Evolutionary conservation across 1,140 invertebrate species (phyloP).

Genomic region (Drosophila nannoptera): DNA sequence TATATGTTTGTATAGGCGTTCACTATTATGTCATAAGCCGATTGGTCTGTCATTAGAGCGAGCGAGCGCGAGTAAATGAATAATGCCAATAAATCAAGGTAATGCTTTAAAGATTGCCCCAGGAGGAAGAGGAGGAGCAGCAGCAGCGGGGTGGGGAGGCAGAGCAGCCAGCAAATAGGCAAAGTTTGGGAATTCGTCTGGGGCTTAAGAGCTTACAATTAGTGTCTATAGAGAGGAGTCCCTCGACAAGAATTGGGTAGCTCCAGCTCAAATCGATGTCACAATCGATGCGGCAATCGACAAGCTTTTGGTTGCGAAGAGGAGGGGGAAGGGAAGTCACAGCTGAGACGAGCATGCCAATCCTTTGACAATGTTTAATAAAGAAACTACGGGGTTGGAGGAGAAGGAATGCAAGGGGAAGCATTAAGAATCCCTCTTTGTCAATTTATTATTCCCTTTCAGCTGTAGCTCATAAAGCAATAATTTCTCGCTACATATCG

Average conservation of each 20-base stretch:
- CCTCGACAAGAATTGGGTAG: slow-evolving; percentile 19
- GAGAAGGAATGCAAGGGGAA: too few relatives aligned
- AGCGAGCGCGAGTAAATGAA: slow-evolving; percentile 35
- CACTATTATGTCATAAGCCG: slow-evolving; percentile 71
- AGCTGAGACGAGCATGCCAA: too few relatives aligned
- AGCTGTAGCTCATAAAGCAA: too few relatives aligned
- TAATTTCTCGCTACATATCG: too few relatives aligned
- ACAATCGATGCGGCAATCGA: slow-evolving; percentile 12
- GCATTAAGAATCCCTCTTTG: too few relatives aligned
- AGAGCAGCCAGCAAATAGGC: not conserved
- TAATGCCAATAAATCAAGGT: slow-evolving; percentile 70
- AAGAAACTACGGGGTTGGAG: too few relatives aligned
- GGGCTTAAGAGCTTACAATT: slow-evolving; percentile 49
- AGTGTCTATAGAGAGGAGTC: slow-evolving; percentile 8
- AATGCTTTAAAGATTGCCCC: slow-evolving; percentile 38
- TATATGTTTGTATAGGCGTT: slow-evolving; percentile 20
- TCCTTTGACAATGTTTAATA: too few relatives aligned
- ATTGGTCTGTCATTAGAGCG: slow-evolving; percentile 65
- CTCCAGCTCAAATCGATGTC: slow-evolving; percentile 18
- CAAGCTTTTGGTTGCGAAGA: too few relatives aligned
- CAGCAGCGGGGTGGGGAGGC: not conserved
- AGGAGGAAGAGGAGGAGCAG: not conserved
- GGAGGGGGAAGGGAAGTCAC: too few relatives aligned
- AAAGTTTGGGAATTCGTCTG: not conserved
- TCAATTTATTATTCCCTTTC: too few relatives aligned